Evolutionary conservation across 2,113 vertebrate species (phyloP).

Genomic region (Anolis carolinensis): DNA sequence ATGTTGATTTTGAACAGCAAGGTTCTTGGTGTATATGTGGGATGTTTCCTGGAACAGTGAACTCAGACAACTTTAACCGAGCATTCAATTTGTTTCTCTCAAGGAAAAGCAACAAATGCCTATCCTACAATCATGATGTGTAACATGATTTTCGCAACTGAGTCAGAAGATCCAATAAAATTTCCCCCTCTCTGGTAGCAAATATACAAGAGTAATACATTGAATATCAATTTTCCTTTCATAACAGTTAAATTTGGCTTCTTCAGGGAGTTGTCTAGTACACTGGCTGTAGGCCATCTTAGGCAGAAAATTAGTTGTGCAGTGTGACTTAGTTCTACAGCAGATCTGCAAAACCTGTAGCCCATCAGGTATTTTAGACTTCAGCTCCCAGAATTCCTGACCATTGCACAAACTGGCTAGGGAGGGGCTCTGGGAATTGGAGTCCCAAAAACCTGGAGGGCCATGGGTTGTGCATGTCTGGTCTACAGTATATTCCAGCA

Average conservation of each 20-base stretch:
- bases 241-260: not conserved
- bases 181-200: not conserved
- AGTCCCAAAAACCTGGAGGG: no score
- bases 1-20: not conserved
- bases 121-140: not conserved
- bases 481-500: not conserved
- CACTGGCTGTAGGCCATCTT: not conserved
- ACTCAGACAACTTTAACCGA: not conserved
- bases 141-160: not conserved
- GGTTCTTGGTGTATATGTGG: not conserved
- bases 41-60: not conserved
- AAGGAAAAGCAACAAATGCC: not conserved
- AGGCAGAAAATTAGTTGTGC: not conserved
- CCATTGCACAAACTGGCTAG: no score
- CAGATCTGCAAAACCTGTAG: no score
- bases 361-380: no score
- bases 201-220: not conserved
- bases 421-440: no score
- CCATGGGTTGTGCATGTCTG: no score
- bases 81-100: not conserved
- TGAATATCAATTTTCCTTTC: not conserved
- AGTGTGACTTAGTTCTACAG: not conserved
- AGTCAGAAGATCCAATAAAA: not conserved
- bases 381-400: no score
- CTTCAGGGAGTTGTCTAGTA: not conserved